Conservation (phyloP, 2,113 vertebrate genomes). For the Mystacornis crossleyi region DNA sequence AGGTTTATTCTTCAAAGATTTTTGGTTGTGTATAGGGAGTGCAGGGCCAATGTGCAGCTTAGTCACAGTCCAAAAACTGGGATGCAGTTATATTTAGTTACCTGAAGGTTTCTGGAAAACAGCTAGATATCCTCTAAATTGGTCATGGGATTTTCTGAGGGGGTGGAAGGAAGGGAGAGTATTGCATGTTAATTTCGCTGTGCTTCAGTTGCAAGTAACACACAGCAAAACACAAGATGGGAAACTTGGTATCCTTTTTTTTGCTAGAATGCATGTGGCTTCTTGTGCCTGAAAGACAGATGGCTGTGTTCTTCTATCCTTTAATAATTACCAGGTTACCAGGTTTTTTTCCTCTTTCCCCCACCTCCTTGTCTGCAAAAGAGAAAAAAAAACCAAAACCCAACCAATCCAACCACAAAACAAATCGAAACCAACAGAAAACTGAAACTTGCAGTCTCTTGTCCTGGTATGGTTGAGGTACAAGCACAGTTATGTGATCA, state of each 20-base stretch:
- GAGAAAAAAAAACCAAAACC: neutral
- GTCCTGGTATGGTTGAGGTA: neutral
- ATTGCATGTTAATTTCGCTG: neutral
- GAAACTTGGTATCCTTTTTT: slow-evolving; percentile 7
- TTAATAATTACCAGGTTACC: neutral
- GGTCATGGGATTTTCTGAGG: neutral
- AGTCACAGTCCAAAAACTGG: neutral
- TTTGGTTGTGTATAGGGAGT: neutral
- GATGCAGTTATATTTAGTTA: neutral
- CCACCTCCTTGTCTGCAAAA: neutral
- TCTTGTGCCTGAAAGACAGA: neutral
- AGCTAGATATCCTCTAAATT: neutral
- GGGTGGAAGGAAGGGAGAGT: neutral
- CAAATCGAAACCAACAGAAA: neutral
- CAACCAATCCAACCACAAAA: neutral
- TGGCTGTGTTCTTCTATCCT: neutral
- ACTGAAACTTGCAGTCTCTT: neutral
- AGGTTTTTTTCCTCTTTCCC: neutral
- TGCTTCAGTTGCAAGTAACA: neutral
- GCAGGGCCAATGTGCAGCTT: neutral
- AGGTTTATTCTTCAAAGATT: neutral
- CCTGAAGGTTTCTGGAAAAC: neutral
- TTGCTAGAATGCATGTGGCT: neutral
- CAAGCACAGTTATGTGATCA: neutral
- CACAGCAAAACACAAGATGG: neutral